phyloP scores from a whole-genome alignment of 2,888 invertebrate species.

The Pseudococcus longispinus region DNA sequence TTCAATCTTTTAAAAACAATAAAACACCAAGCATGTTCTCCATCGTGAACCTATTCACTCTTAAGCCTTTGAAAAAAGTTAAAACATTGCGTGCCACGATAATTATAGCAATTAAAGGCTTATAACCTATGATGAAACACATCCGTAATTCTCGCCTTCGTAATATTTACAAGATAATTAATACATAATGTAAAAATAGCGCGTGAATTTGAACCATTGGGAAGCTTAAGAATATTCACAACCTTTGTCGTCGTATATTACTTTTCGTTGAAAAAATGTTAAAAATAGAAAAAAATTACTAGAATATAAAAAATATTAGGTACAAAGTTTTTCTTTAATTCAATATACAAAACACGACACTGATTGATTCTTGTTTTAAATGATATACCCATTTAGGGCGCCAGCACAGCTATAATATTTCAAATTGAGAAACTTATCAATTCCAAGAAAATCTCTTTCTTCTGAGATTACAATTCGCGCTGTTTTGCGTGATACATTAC shows the following conservation, averaged over 20 bases:
- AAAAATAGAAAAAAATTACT: constrained; percentile 8
- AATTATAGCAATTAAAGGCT: not conserved
- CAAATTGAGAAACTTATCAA: not conserved
- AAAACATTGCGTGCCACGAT: not conserved
- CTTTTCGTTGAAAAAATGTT: constrained; percentile 22
- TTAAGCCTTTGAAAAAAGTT: not conserved
- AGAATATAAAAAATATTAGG: not conserved
- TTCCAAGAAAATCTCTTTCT: not conserved
- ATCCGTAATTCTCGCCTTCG: not conserved
- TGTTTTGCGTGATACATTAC: not conserved
- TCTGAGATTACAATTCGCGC: not conserved
- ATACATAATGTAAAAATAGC: constrained; percentile 7
- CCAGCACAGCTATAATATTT: constrained; percentile 1
- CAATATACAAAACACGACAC: constrained; percentile 8
- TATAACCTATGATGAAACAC: not conserved
- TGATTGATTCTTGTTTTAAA: constrained; percentile 1
- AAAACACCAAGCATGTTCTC: not conserved
- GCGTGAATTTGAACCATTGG: constrained; percentile 7
- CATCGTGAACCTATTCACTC: not conserved
- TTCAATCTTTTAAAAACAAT: not conserved
- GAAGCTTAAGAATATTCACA: constrained; percentile 37
- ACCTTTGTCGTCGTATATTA: constrained; percentile 29
- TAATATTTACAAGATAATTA: constrained; percentile 14
- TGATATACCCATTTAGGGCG: constrained; percentile 1
- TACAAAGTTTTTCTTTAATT: constrained; percentile 13